These are phyloP conservation scores for Neodiprion pinetum DNA, from an alignment of 1,140 invertebrate genomes.

Conservation along the genomic window DNA sequence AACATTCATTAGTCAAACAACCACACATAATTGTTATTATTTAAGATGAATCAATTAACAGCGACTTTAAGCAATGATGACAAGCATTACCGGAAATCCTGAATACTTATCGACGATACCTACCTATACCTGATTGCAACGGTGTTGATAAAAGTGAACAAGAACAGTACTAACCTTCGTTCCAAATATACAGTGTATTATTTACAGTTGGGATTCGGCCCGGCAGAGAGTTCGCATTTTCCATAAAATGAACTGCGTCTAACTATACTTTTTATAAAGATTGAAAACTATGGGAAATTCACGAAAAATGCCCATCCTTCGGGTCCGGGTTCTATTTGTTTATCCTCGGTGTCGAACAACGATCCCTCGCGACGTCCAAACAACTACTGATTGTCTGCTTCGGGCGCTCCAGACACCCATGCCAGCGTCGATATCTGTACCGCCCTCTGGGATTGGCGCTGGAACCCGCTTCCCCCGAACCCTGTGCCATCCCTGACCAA, in stretches of 20 bases:
- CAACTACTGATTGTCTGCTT: slow-evolving; percentile 20
- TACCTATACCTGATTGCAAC: background rate
- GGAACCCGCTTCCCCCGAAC: background rate
- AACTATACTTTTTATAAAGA: slow-evolving; percentile 49
- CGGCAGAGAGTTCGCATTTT: background rate
- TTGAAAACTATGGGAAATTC: slow-evolving; percentile 52
- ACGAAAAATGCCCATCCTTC: slow-evolving; percentile 46
- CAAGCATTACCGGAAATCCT: background rate
- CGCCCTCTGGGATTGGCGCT: background rate
- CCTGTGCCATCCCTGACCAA: background rate
- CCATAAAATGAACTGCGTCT: slow-evolving; percentile 22
- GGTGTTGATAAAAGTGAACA: background rate
- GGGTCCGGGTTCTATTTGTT: background rate
- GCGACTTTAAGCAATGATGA: too few relatives aligned
- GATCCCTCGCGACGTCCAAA: slow-evolving; percentile 14
- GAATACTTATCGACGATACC: background rate
- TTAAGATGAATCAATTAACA: too few relatives aligned
- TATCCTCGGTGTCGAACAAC: background rate
- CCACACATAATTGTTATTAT: too few relatives aligned
- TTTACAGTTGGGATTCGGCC: background rate
- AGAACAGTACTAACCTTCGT: slow-evolving; percentile 9
- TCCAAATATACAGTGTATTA: slow-evolving; percentile 10
- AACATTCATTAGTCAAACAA: too few relatives aligned
- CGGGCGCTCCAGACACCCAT: background rate
- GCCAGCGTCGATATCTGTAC: background rate